Evolutionary conservation across 2,797 vertebrate genomes (phyloP), one percentile per base, ranked within the genome.

Genomic region (Chaenodraco wilsoni): DNA sequence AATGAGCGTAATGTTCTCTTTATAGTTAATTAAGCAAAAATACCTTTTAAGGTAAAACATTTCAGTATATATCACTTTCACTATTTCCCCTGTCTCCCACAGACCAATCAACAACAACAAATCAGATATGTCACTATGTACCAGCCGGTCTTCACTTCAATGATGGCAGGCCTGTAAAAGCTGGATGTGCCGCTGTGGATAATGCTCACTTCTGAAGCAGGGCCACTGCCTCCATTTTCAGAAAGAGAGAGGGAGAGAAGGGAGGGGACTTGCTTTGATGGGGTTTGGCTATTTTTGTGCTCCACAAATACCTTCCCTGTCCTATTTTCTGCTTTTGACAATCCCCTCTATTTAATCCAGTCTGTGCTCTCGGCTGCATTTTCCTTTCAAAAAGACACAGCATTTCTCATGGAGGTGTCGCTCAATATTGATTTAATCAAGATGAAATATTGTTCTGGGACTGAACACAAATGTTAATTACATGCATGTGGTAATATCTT

Each of bases 381-480:
- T 37, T 37, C 0, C 33, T 37, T 37, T 9, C 1, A 27, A 27
- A 8, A 37, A 37, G 33, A 37, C 33, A 37, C 33, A 37, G 23
- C 72, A 64, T 85, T 86, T 77, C 74, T 85, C 61, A 66, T 7
- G 14, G 46, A 81, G 60, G 58, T 79, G 69, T 77, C 17, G n/a
- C 74, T 86, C 65, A 71, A 62, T 86, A 82, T 86, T 79, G 78
- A 83, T 84, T 90, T 84, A 68, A 87, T 90, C 82, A 84, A 70
- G 40, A 86, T 85, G 78, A 90, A 87, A 75, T 65, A 89, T 86
- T 50, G 79, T 79, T 46, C 13, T 52, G 69, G 44, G 79, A 64
- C 67, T 49, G 66, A 79, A 79, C 81, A 85, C 72, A 89, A 90
- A 90, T 91, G 89, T 87, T 90, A 92, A 92, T 90, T 74, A 79